These are phyloP conservation scores for Hypothenemus hampei DNA, from an alignment of 1,140 invertebrate species.

Conservation along the genomic window DNA sequence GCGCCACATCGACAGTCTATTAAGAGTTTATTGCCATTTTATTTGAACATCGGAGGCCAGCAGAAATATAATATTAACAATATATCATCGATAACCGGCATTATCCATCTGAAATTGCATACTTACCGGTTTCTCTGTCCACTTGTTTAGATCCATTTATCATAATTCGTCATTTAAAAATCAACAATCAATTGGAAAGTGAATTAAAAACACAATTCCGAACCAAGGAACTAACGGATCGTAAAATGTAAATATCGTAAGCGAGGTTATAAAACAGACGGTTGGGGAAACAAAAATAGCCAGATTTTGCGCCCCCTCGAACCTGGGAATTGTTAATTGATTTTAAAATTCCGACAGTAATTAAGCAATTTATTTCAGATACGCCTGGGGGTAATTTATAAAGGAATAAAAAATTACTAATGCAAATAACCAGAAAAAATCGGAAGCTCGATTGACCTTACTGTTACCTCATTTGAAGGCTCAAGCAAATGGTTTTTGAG, in stretches of 20 bases:
- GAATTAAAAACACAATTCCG: no score
- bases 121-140: no score
- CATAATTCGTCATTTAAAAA: no score
- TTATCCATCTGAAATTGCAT: no score
- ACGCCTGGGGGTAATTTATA: not conserved
- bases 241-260: conserved; percentile 1
- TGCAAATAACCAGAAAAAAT: not conserved
- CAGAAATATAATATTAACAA: conserved; percentile 7
- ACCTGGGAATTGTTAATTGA: conserved; percentile 10
- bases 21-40: conserved; percentile 10
- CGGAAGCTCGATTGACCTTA: no score
- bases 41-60: conserved; percentile 8
- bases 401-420: not conserved
- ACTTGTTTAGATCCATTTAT: no score
- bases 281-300: conserved; percentile 7
- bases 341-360: conserved; percentile 19
- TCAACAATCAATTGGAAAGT: no score
- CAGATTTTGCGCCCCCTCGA: not conserved
- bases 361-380: conserved; percentile 8
- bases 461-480: no score
- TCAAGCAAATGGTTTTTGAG: no score
- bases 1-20: conserved; percentile 18
- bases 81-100: conserved; percentile 1
- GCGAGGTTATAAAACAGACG: conserved; percentile 8
- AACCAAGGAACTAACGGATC: no score